Evolutionary conservation across 2,888 invertebrate species (phyloP), one percentile per base, ranked within the genome.

Genomic region (Dryadula phaetusa): DNA sequence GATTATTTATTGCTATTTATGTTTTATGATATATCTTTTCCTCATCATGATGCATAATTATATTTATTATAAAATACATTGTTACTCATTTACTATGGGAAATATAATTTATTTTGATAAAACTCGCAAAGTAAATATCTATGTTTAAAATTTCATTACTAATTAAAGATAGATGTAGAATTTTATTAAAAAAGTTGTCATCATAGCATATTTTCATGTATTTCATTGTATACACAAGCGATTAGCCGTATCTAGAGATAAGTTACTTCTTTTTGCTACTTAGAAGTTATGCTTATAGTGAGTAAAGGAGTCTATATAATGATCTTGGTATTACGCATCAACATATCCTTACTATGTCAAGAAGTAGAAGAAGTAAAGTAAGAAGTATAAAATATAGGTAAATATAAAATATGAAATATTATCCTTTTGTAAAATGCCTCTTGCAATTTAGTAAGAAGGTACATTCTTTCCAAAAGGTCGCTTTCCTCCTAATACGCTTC

Each of bases 1-100:
- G 58, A 69, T 69, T 69, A 69, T 75, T 72, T 71, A 72, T 62
- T 69, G 53, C 52, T 64, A 42, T 56, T 66, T 46, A 49, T 62
- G 42, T 61, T 67, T 70, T 62, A 67, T 64, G 34, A 62, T 40
- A 44, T 53, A 63, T 63, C 53, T 62, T 47, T 67, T 64, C 37
- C 62, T 56, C 64, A 64, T 58, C 52, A 70, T 46, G 12, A 44
- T 32, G 32, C 3, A 60, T 64, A 40, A 47, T 32, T 28, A 20
- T 25, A 22, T 44, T 8, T 44, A 14, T 60, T n/a, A 32, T 32
- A 37, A 54, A 32, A 37, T 14, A 34, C 16, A 16, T 28, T 14
- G 56, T 47, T 47, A 40, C 47, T 49, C 10, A 5, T 18, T 49
- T 22, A 47, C 14, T 34, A n/a, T 49, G 32, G 34, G 47, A 47